A percentile compares a stretch with the other conserved stretches of the same genome.
phyloP scores from a whole-genome alignment of 2,888 invertebrate species.

The Venusia cambrica region DNA sequence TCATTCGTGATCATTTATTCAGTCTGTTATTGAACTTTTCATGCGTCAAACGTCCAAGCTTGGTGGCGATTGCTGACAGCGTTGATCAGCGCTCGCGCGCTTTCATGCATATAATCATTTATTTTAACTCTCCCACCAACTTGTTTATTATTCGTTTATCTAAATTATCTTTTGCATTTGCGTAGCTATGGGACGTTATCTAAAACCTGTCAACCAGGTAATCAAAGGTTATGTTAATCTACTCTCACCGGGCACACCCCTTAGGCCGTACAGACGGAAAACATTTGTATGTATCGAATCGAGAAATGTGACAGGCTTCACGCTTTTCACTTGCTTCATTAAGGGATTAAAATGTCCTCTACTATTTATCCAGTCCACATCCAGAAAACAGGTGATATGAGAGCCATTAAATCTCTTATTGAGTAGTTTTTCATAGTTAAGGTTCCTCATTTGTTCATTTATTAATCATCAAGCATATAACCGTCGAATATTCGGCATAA shows the following conservation, averaged over 20 bases:
- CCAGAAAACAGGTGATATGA: neutral
- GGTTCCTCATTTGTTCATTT: too few relatives aligned
- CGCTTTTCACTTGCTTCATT: constrained; percentile 25
- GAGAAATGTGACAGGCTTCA: constrained; percentile 23
- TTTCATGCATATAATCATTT: too few relatives aligned
- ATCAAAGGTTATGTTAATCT: constrained; percentile 29
- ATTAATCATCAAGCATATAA: too few relatives aligned
- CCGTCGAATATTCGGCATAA: too few relatives aligned
- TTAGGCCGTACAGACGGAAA: constrained; percentile 21
- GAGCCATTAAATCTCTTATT: too few relatives aligned
- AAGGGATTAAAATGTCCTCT: constrained; percentile 25
- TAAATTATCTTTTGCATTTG: too few relatives aligned
- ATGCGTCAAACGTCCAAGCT: constrained; percentile 18
- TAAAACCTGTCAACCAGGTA: constrained; percentile 18
- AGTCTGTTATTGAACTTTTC: constrained; percentile 16
- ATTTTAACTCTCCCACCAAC: too few relatives aligned
- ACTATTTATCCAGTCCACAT: constrained; percentile 11
- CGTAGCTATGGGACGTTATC: too few relatives aligned
- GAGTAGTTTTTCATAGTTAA: too few relatives aligned
- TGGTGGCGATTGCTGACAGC: constrained; percentile 23
- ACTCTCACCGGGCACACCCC: constrained; percentile 30
- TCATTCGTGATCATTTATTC: constrained; percentile 4
- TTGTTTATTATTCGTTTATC: too few relatives aligned
- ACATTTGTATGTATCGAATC: constrained; percentile 32
- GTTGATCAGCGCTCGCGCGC: constrained; percentile 19